These are phyloP conservation scores for Ptiloglossa arizonensis DNA, from an alignment of 1,140 invertebrate genomes.

Conservation along the genomic window DNA sequence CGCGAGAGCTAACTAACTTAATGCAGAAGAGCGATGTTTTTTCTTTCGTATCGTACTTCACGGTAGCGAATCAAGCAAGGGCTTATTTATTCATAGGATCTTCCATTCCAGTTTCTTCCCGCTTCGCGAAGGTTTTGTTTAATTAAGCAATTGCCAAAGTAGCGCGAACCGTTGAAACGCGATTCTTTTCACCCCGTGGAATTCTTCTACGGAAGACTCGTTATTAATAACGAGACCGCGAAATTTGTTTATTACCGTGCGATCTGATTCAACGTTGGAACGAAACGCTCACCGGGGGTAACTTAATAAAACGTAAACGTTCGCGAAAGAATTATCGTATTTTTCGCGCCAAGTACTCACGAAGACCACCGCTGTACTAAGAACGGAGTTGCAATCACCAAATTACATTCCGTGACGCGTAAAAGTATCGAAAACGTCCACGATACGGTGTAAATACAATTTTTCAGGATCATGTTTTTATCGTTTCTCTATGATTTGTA, in stretches of 20 bases:
- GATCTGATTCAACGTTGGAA: not conserved
- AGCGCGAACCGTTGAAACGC: not conserved
- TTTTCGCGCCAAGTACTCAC: not conserved
- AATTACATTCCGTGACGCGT: not conserved
- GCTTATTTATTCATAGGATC: slow-evolving; percentile 43
- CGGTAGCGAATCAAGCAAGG: slow-evolving; percentile 11
- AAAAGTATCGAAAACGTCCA: not conserved
- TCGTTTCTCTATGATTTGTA: too few relatives aligned
- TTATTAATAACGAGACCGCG: slow-evolving; percentile 8
- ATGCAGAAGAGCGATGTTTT: slow-evolving; percentile 20
- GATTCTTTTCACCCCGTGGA: not conserved
- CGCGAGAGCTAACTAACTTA: slow-evolving; percentile 10
- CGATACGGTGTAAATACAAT: not conserved
- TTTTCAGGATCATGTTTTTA: too few relatives aligned
- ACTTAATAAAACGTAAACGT: not conserved
- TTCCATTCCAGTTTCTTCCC: slow-evolving; percentile 4
- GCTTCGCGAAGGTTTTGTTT: slow-evolving; percentile 14
- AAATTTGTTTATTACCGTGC: not conserved
- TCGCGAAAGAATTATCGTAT: not conserved
- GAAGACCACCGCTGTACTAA: not conserved
- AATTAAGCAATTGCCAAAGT: slow-evolving; percentile 37
- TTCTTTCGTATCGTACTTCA: slow-evolving; percentile 4
- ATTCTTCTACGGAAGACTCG: not conserved
- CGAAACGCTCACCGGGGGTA: not conserved
- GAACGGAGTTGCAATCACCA: not conserved